Evolutionary conservation across 1,140 invertebrate species (phyloP).

Genomic region (Marisa cornuarietis): DNA sequence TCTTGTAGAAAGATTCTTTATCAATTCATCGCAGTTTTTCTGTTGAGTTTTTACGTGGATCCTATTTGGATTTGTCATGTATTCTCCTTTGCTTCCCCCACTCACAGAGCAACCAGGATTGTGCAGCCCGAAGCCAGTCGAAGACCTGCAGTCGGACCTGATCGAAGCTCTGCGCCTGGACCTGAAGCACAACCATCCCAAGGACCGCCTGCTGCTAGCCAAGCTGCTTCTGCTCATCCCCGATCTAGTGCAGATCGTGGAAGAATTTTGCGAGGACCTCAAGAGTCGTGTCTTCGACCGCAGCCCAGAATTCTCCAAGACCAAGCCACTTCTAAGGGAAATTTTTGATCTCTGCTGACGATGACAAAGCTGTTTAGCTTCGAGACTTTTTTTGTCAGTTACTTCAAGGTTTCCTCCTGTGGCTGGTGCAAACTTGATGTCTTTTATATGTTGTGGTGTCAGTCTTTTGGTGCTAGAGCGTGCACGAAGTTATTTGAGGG

Average conservation of each 20-base stretch:
- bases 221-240: slow-evolving; percentile 46
- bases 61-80: not conserved
- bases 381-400: not conserved
- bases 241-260: slow-evolving; percentile 44
- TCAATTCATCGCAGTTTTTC: too few relatives aligned
- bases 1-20: too few relatives aligned
- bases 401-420: not conserved
- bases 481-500: not conserved
- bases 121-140: slow-evolving; percentile 33
- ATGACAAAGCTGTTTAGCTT: not conserved
- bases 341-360: slow-evolving; percentile 44
- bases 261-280: slow-evolving; percentile 44
- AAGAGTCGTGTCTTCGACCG: slow-evolving; percentile 39
- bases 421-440: not conserved
- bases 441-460: not conserved
- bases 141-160: slow-evolving; percentile 44
- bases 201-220: slow-evolving; percentile 46
- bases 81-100: not conserved
- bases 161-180: slow-evolving; percentile 48
- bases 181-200: slow-evolving; percentile 53
- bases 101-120: slow-evolving; percentile 35
- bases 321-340: slow-evolving; percentile 45
- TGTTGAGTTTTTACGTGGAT: not conserved
- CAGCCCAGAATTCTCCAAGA: slow-evolving; percentile 31
- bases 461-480: not conserved